Conservation (phyloP, 1,140 invertebrate genomes). For the Andricus grossulariae region DNA sequence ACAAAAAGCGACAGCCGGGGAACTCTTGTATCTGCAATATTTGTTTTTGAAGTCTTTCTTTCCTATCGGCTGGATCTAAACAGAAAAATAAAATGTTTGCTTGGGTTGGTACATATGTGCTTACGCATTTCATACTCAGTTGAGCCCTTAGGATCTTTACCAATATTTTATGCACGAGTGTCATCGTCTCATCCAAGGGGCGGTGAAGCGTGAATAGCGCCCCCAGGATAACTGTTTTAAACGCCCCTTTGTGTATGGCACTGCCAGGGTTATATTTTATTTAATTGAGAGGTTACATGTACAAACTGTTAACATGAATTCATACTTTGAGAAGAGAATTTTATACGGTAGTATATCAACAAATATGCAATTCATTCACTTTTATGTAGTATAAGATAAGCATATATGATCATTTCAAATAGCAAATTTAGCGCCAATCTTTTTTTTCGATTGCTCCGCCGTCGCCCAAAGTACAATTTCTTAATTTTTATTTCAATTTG, state of each 20-base stretch:
- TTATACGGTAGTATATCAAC: background rate
- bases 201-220: conserved; percentile 17
- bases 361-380: background rate
- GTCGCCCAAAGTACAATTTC: no score
- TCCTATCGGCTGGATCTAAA: no score
- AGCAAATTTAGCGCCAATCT: no score
- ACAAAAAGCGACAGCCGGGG: no score
- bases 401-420: no score
- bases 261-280: background rate
- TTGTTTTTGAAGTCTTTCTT: no score
- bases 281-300: conserved; percentile 6
- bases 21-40: no score
- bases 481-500: no score
- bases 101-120: background rate
- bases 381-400: no score
- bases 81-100: no score
- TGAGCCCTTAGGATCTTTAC: background rate
- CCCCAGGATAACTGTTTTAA: background rate
- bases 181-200: conserved; percentile 1
- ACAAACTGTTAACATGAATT: background rate
- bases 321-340: background rate
- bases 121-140: background rate
- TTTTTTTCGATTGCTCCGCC: no score
- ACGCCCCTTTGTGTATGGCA: background rate
- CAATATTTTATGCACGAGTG: conserved; percentile 24